These are phyloP conservation scores for Acanthosoma haemorrhoidale DNA, from an alignment of 2,888 invertebrate genomes.

Conservation along the genomic window DNA sequence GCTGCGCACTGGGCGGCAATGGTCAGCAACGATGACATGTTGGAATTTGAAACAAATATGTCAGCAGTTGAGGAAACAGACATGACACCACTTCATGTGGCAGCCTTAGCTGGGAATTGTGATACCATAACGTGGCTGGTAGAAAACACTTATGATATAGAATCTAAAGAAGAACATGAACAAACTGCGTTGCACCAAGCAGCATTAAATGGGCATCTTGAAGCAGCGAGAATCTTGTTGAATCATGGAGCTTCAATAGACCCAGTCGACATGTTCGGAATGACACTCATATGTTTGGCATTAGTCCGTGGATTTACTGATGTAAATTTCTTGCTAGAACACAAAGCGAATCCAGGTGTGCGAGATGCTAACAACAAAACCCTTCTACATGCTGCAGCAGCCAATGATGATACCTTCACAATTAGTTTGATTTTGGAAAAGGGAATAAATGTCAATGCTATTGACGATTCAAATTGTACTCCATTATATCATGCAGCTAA, in stretches of 20 bases:
- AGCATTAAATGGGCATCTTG: not conserved
- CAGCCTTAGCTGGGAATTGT: not conserved
- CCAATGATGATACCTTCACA: not conserved
- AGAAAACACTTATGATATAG: constrained; percentile 8
- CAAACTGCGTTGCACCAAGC: not conserved
- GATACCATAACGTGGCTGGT: not conserved
- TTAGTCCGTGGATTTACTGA: not conserved
- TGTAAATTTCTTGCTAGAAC: not conserved
- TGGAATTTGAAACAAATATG: not conserved
- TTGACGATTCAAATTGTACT: not conserved
- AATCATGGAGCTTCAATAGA: not conserved
- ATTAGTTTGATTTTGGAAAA: not conserved
- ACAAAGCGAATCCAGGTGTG: not conserved
- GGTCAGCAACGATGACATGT: not conserved
- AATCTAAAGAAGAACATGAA: not conserved
- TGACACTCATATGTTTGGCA: not conserved
- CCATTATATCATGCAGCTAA: not conserved
- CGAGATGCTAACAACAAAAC: not conserved
- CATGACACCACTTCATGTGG: not conserved
- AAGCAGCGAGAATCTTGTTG: not conserved
- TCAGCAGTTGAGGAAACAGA: not conserved
- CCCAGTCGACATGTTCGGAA: not conserved
- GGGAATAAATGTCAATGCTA: not conserved
- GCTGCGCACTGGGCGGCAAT: not conserved
- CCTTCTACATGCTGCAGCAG: not conserved